Base-by-base conservation (phyloP, 2,113 vertebrate genomes). In the Cathartes aura region DNA sequence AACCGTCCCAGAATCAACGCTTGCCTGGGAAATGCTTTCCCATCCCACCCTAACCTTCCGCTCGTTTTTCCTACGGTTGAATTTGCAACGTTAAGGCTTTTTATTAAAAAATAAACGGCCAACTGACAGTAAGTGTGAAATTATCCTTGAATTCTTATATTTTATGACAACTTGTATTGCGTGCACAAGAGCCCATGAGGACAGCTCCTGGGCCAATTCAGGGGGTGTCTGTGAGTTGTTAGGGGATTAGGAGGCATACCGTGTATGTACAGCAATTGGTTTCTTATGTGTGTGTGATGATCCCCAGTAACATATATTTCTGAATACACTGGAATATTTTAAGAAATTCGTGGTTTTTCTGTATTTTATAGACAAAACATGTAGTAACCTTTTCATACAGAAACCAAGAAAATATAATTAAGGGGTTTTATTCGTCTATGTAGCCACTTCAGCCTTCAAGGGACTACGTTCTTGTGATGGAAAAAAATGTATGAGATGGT, bases 1-100 rank as follows among this genome's bases (percentile, higher is more conserved):
- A 96, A 85, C 63, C 6, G 11, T 95, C 93, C 94, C 95, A 98
- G 91, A 97, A 96, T 92, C 96, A 97, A 95, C 94, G 92, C 86
- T 96, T 53, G 59, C 20, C 38, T 92, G 94, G 55, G 83, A 97
- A 96, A 85, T 52, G n/a, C 83, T 98, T 94, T 95, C 64, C 79
- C 68, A 90, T 58, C 91, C 80, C 87, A 91, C 83, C 76, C 87
- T 94, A 90, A 92, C 59, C 82, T 93, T 87, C 89, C 3, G 1
- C 15, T 94, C 7, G 6, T 42, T 96, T 86, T 76, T 90, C 71
- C 58, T 94, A 4, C 5, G 3, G 38, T 53, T 76, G 50, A 83
- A 56, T 96, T 89, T 72, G 52, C 29, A 55, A 48, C 2, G 2
- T 71, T 59, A 70, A 59, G 2, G 1, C 11, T 78, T 89, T 94